Evolutionary conservation across 1,140 invertebrate genomes (phyloP).

Genomic region (Lamellibrachia luymesi): DNA sequence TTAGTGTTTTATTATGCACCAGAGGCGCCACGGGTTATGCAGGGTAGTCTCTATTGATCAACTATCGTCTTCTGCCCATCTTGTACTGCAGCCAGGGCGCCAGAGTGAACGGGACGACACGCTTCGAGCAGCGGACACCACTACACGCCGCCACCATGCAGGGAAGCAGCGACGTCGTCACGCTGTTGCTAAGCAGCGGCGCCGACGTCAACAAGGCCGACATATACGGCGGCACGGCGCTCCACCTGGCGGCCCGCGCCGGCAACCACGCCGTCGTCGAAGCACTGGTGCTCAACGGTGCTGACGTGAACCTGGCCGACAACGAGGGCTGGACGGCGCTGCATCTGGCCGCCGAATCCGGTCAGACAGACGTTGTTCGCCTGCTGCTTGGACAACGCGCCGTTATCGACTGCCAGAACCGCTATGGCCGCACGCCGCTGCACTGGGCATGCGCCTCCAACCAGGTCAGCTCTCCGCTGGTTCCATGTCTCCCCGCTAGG

Average conservation of each 20-base stretch:
- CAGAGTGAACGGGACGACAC: neutral
- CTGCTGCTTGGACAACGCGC: constrained; percentile 84
- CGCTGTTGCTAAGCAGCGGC: neutral
- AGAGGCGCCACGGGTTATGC: no score
- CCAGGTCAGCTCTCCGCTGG: neutral
- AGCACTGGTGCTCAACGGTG: constrained; percentile 7
- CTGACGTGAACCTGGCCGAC: constrained; percentile 21
- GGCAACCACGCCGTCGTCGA: constrained; percentile 8
- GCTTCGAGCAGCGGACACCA: constrained; percentile 15
- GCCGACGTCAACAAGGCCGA: constrained; percentile 11
- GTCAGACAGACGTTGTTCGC: constrained; percentile 73
- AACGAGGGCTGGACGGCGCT: constrained; percentile 68
- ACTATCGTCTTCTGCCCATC: neutral
- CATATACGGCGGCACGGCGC: constrained; percentile 21
- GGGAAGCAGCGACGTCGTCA: neutral
- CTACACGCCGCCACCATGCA: constrained; percentile 16
- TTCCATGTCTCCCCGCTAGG: neutral
- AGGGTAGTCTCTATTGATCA: no score
- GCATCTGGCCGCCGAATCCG: constrained; percentile 27
- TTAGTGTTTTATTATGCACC: no score
- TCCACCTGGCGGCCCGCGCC: constrained; percentile 13
- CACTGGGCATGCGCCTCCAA: constrained; percentile 25
- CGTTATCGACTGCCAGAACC: constrained; percentile 86
- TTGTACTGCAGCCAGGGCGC: neutral
- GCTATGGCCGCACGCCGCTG: constrained; percentile 35